Base-by-base conservation (phyloP, 1,140 invertebrate species). In the Zaprionus africanus region DNA sequence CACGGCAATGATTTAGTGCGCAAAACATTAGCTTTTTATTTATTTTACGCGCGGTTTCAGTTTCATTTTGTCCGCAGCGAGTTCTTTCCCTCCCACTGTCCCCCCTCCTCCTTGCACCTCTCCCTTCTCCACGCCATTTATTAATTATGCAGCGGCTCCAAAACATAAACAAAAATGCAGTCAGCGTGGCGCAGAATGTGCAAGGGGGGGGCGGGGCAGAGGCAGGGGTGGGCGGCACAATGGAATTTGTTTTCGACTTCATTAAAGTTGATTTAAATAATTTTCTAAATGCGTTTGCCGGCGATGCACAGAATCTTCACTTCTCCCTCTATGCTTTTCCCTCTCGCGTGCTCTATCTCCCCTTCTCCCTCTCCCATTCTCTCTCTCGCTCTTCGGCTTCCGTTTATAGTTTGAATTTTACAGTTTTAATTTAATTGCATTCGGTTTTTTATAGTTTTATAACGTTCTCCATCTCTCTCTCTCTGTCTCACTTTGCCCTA, bases 251-350 rank as follows among this genome's bases (percentile, higher is more conserved):
- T 84, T 84, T 87, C 64, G 56, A 88, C 83, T 88, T 88, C 84
- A 87, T 87, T 84, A 87, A 84, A 87, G 78, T 84, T 83, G 63
- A 84, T 87, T 87, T 88, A 87, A 87, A 88, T 88, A 85, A 78
- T 81, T 69, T 63, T 69, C 63, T 81, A 81, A 84, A 78, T 81
- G 82, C 78, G 78, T 69, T 77, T 26, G 26, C 24, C 26, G 17
- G 22, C 60, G 43, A 38, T 49, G 61, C 41, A 59, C 58, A 59
- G 56, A 11, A 68, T 58, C 31, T 28, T 7, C 19, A 1, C 13
- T 22, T 5, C 15, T 34, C 5, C 12, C 15, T 4, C 13, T 3
- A 1, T 11, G 1, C 2, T 2, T 12, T 15, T 41, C 5, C 38
- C 12, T 24, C n/a, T 46, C 41, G 6, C 7, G 31, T 3, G 11